Base-by-base conservation (phyloP, 1,140 invertebrate species). In the Drosophila triauraria region DNA sequence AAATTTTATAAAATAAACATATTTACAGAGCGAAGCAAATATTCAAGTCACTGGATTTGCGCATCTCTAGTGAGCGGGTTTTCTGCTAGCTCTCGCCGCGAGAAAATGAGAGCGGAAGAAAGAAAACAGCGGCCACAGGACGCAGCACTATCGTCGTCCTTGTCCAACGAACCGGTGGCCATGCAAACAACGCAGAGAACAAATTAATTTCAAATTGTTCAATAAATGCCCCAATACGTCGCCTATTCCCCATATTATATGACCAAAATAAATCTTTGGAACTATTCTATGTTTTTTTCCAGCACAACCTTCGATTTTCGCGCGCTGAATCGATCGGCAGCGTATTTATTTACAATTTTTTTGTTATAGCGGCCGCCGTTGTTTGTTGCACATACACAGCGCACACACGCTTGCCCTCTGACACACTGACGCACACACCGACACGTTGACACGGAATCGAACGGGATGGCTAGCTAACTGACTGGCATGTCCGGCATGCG, bases 321-420 rank as follows among this genome's bases (percentile, higher is more conserved):
- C 54, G 70, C 69, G 50, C 47, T 32, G 13, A 59, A 20, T 47
- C 38, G 35, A 60, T 27, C n/a, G 35, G 13, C 17, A 25, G 43
- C 23, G 20, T 75, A 51, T 75, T 75, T 69, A 82, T 82, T 78
- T 69, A 82, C 61, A 82, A 64, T 82, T 62, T 78, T 76, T 76
- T 72, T 77, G 25, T 69, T 67, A 59, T 50, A 74, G 57, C 61
- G 48, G 64, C 58, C 74, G 60, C 50, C 46, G 62, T 78, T 78
- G 74, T 77, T 78, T 78, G 75, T 61, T 78, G 64, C 75, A 63
- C 44, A 51, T 61, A 57, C 75, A 69, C 62, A 60, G 38, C 60
- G 51, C 71, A 57, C 51, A 65, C 23, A 75, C 23, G 57, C 43
- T 40, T 70, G 47, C 25, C 35, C 68, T 60, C 46, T 63, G 57